Evolutionary conservation across 1,140 invertebrate species (phyloP).

Genomic region (Lordiphosa clarofinis): DNA sequence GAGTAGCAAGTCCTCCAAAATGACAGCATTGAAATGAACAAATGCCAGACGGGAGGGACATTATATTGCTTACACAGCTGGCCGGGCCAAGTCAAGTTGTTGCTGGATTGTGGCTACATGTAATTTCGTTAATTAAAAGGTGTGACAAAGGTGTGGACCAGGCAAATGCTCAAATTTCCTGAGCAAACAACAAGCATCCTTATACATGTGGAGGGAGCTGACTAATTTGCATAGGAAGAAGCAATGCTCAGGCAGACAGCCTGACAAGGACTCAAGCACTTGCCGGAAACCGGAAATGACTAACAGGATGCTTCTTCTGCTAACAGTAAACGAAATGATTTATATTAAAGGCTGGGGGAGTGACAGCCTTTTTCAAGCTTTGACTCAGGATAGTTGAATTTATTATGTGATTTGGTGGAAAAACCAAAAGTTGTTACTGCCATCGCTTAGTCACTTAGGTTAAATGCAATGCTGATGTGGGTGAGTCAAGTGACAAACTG

Average conservation of each 20-base stretch:
- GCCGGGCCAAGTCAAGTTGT: constrained; percentile 7
- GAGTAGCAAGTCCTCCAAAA: constrained; percentile 18
- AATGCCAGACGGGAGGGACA: constrained; percentile 4
- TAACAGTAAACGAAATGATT: too few species aligned
- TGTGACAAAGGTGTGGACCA: constrained; percentile 33
- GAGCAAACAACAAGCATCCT: constrained; percentile 28
- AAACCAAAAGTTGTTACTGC: too few species aligned
- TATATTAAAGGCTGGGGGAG: too few species aligned
- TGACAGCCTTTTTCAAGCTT: too few species aligned
- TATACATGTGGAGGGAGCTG: constrained; percentile 20
- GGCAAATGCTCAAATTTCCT: constrained; percentile 33
- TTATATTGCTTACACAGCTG: constrained; percentile 15
- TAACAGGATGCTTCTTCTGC: too few species aligned
- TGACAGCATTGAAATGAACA: constrained; percentile 43
- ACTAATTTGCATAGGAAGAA: constrained; percentile 49
- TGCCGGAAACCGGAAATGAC: too few species aligned
- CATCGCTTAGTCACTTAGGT: too few species aligned
- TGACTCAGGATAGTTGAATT: too few species aligned
- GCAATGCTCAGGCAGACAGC: constrained; percentile 4
- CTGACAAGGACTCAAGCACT: too few species aligned
- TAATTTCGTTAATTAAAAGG: constrained; percentile 69
- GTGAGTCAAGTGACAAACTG: too few species aligned
- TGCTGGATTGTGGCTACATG: constrained; percentile 9
- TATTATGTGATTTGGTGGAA: too few species aligned
- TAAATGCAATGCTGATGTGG: too few species aligned